A percentile compares a stretch with the other conserved stretches of the same genome.
Evolutionary conservation across 2,797 vertebrate genomes (phyloP).

Genomic region (Tadarida brasiliensis): DNA sequence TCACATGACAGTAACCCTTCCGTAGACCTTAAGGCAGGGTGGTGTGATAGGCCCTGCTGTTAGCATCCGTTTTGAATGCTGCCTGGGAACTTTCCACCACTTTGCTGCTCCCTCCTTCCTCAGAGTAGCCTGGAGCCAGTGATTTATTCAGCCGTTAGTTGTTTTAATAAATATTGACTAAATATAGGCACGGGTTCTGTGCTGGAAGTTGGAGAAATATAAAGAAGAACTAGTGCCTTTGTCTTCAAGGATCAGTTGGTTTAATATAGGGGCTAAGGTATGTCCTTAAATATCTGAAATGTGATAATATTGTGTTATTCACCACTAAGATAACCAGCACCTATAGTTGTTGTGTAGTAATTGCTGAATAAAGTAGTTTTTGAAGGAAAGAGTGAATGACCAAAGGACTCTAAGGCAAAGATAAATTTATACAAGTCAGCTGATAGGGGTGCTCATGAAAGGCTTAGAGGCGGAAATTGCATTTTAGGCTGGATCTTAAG

Average conservation of each 20-base stretch:
- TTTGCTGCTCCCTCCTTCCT: not conserved
- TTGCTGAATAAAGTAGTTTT: not conserved
- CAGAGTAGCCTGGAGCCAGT: not conserved
- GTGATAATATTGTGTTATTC: not conserved
- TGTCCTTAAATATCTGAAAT: not conserved
- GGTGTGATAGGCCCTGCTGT: not conserved
- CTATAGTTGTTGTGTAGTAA: not conserved
- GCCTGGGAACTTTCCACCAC: not conserved
- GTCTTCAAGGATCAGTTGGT: not conserved
- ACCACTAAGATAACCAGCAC: not conserved
- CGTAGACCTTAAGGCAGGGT: not conserved
- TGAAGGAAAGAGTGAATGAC: not conserved
- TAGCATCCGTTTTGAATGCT: not conserved
- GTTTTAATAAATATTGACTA: not conserved
- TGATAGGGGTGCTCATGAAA: not conserved
- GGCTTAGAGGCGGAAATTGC: not conserved
- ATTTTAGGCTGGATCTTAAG: not conserved
- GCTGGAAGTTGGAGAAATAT: not conserved
- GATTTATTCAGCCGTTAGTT: not conserved
- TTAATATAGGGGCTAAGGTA: not conserved
- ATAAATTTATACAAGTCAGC: not conserved
- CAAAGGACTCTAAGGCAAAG: not conserved
- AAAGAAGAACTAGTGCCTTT: not conserved
- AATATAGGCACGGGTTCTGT: not conserved
- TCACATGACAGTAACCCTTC: not conserved